A percentile compares a stretch with the other conserved stretches of the same genome.
Evolutionary conservation across 2,113 vertebrate species (phyloP).

Genomic region (Gadus chalcogrammus): DNA sequence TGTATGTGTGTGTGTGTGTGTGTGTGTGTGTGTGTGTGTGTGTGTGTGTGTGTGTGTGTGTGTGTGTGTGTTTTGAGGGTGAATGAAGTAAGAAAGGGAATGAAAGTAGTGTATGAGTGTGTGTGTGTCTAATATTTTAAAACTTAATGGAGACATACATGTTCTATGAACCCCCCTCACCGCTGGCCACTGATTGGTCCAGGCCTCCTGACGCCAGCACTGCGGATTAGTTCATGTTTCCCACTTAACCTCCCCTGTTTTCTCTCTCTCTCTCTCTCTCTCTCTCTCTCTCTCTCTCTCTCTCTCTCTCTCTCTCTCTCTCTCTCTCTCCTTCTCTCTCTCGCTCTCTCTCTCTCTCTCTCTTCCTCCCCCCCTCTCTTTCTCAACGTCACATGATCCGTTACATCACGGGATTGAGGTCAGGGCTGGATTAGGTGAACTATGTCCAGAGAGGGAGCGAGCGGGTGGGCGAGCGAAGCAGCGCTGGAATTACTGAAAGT

Average conservation of each 20-base stretch:
- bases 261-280: too few relatives aligned
- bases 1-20: neutral
- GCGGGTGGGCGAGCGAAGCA: slow-evolving; percentile 43
- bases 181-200: slow-evolving; percentile 52
- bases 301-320: too few relatives aligned
- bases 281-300: too few relatives aligned
- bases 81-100: neutral
- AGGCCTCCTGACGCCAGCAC: slow-evolving; percentile 34
- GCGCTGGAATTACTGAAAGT: slow-evolving; percentile 63
- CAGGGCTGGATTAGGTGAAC: slow-evolving; percentile 71
- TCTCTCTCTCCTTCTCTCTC: too few relatives aligned
- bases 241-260: slow-evolving; percentile 41
- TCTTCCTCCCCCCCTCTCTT: neutral
- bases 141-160: slow-evolving; percentile 46
- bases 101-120: neutral
- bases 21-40: neutral
- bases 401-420: slow-evolving; percentile 73
- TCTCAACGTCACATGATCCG: slow-evolving; percentile 60
- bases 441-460: slow-evolving; percentile 10
- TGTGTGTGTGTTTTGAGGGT: too few relatives aligned
- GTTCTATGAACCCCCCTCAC: neutral
- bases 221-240: slow-evolving; percentile 62
- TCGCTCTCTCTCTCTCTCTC: too few relatives aligned
- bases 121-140: slow-evolving; percentile 43
- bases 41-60: neutral